Conservation (phyloP, 2,797 vertebrate species). For the Benthosema pterotum region DNA sequence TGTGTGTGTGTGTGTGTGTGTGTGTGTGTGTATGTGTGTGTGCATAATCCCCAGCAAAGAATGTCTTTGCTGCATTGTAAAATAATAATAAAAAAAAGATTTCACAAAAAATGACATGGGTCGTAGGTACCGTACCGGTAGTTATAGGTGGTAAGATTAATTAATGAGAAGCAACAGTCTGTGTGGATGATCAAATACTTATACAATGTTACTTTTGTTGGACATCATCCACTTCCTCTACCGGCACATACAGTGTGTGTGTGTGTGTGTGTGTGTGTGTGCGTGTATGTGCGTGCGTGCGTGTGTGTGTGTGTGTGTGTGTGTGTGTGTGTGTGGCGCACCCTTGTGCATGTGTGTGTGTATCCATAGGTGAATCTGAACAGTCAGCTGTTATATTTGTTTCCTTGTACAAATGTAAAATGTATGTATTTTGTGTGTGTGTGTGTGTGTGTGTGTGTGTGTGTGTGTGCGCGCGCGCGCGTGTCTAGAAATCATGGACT, state of each 20-base stretch:
- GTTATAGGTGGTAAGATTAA: background rate
- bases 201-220: constrained; percentile 52
- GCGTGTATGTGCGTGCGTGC: background rate
- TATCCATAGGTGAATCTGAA: no score
- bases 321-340: background rate
- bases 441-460: constrained; percentile 8
- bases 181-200: constrained; percentile 20
- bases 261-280: background rate
- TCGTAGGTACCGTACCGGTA: background rate
- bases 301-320: constrained; percentile 9
- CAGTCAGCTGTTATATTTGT: no score
- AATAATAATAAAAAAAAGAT: background rate
- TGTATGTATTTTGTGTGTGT: no score
- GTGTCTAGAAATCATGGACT: constrained; percentile 63
- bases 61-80: constrained; percentile 1
- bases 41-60: background rate
- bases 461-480: background rate
- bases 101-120: background rate
- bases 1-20: no score
- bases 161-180: background rate
- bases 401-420: no score
- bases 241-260: no score
- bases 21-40: background rate
- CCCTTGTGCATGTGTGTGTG: background rate
- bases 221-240: constrained; percentile 21